Evolutionary conservation across 2,113 vertebrate species (phyloP).

Genomic region (Xerus inauris): DNA sequence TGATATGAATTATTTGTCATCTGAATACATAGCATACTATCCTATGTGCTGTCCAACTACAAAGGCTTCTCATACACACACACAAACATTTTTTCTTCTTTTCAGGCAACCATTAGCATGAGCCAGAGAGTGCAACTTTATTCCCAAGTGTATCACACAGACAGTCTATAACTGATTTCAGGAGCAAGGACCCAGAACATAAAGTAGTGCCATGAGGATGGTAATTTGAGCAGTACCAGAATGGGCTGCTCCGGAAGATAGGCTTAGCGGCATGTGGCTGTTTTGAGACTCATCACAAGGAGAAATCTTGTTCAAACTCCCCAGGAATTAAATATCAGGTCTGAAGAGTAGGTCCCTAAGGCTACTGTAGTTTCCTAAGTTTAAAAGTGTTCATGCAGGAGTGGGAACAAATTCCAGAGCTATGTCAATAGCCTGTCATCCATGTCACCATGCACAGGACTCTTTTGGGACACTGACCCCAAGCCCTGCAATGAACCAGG

Average conservation of each 20-base stretch:
- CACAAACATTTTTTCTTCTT: slow-evolving; percentile 38
- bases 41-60: not conserved
- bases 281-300: not conserved
- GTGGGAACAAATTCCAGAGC: not conserved
- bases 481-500: not conserved
- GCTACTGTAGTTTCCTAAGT: not conserved
- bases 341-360: not conserved
- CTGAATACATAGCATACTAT: not conserved
- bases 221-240: not conserved
- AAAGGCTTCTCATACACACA: not conserved
- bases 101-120: slow-evolving; percentile 11
- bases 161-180: slow-evolving; percentile 63
- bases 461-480: not conserved
- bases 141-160: slow-evolving; percentile 45
- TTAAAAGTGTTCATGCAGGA: not conserved
- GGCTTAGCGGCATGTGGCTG: not conserved
- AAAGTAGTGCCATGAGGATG: slow-evolving; percentile 34
- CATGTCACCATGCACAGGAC: not conserved
- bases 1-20: slow-evolving; percentile 33
- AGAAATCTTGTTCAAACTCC: not conserved
- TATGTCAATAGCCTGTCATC: not conserved
- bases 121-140: slow-evolving; percentile 35
- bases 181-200: slow-evolving; percentile 63
- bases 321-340: not conserved
- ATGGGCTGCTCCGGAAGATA: not conserved